Conservation (phyloP, 2,888 invertebrate species). For the Tachina lurida region DNA sequence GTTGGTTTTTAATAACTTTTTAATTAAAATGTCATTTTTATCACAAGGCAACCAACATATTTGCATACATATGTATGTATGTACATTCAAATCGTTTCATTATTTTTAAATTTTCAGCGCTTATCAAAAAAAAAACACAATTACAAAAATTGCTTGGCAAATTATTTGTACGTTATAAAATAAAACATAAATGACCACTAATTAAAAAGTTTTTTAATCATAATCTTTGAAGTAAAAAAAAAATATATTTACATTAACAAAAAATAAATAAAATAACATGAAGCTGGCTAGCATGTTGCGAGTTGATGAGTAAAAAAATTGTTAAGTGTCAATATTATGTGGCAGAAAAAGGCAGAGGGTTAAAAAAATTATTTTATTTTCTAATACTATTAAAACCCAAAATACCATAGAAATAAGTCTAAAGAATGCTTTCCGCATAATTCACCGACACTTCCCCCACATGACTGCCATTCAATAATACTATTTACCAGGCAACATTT, state of each 20-base stretch:
- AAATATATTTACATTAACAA: constrained; percentile 6
- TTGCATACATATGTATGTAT: constrained; percentile 64
- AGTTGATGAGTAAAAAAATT: too few relatives aligned
- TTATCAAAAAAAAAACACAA: not conserved
- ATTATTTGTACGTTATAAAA: constrained; percentile 5
- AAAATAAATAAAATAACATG: not conserved
- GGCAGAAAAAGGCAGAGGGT: not conserved
- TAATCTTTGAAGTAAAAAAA: constrained; percentile 59
- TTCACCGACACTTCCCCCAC: too few relatives aligned
- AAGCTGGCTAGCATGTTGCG: too few relatives aligned
- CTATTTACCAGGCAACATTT: too few relatives aligned
- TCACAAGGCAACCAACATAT: constrained; percentile 65
- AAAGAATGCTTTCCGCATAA: too few relatives aligned
- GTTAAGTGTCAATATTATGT: not conserved
- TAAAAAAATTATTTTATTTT: not conserved
- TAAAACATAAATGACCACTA: constrained; percentile 45
- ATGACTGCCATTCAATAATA: too few relatives aligned
- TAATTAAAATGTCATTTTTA: constrained; percentile 71
- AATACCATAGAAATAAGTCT: too few relatives aligned
- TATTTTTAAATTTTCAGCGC: constrained; percentile 1
- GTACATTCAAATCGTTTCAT: constrained; percentile 27
- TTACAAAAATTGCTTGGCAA: constrained; percentile 2
- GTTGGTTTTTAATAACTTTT: constrained; percentile 51
- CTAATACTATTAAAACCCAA: too few relatives aligned
- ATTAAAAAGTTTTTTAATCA: constrained; percentile 70